Conservation (phyloP, 2,888 invertebrate species). For the Polyommatus icarus region DNA sequence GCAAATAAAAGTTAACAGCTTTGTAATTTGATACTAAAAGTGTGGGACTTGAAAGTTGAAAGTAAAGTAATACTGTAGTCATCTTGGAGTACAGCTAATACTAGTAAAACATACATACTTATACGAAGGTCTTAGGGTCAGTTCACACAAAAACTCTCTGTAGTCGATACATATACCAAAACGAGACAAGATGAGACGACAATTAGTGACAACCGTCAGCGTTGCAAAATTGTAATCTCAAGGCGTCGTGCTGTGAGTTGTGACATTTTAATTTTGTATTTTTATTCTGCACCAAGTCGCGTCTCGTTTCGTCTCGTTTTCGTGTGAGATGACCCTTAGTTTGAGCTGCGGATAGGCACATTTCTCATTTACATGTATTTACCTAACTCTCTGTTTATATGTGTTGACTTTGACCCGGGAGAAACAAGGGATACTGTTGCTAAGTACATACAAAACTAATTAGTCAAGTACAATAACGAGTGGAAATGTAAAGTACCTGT, state of each 20-base stretch:
- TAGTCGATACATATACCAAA: too few species aligned
- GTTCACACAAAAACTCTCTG: too few species aligned
- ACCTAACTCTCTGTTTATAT: slow-evolving; percentile 2
- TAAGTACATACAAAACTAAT: not conserved
- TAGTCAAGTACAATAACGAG: not conserved
- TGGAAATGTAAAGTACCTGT: not conserved
- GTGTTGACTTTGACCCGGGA: slow-evolving; percentile 7
- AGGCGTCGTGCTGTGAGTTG: too few species aligned
- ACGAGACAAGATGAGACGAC: too few species aligned
- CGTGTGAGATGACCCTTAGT: not conserved
- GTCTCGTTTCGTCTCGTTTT: not conserved
- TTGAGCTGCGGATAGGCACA: not conserved
- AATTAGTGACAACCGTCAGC: too few species aligned
- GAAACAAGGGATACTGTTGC: slow-evolving; percentile 13
- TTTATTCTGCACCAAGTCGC: not conserved
- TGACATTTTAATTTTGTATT: too few species aligned
- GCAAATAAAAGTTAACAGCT: slow-evolving; percentile 1
- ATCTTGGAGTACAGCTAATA: not conserved
- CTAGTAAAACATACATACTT: too few species aligned
- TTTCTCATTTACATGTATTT: not conserved
- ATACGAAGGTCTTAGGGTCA: too few species aligned
- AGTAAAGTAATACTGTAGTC: not conserved
- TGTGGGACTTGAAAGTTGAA: not conserved
- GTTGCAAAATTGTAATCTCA: too few species aligned
- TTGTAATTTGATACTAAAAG: not conserved